These are phyloP conservation scores for Drosophila tani DNA, from an alignment of 1,140 invertebrate species.

Conservation along the genomic window DNA sequence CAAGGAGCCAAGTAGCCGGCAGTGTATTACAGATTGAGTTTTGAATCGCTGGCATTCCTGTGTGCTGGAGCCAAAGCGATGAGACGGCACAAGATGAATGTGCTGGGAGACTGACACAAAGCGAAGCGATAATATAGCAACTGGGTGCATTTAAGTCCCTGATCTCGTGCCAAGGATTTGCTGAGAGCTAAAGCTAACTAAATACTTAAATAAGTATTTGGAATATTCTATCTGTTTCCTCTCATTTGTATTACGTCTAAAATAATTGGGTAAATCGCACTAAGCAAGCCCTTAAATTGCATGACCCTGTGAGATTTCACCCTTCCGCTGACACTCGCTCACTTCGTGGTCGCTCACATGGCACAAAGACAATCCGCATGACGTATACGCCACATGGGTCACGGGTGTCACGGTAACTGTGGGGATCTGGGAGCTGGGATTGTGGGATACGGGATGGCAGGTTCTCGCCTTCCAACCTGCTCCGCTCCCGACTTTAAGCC, in stretches of 20 bases:
- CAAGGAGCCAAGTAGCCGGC: slow-evolving; percentile 29
- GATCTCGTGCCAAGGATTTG: too few relatives aligned
- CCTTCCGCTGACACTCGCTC: slow-evolving; percentile 24
- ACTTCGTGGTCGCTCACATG: slow-evolving; percentile 26
- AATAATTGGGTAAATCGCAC: not conserved
- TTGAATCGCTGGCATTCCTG: slow-evolving; percentile 54
- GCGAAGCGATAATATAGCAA: slow-evolving; percentile 16
- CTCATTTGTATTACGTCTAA: not conserved
- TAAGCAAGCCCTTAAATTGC: not conserved
- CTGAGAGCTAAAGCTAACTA: not conserved
- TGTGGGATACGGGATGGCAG: slow-evolving; percentile 10
- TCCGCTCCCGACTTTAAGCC: slow-evolving; percentile 64
- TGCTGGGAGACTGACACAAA: slow-evolving; percentile 15
- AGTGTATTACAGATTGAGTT: slow-evolving; percentile 51
- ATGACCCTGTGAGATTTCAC: not conserved
- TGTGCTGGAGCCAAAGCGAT: slow-evolving; percentile 25
- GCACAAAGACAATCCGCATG: slow-evolving; percentile 59
- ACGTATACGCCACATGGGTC: slow-evolving; percentile 60
- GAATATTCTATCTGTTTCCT: not conserved
- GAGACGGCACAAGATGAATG: slow-evolving; percentile 36
- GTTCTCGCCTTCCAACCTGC: slow-evolving; percentile 13
- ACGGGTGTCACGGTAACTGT: slow-evolving; percentile 49
- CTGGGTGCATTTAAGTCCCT: not conserved
- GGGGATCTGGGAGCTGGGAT: slow-evolving; percentile 23
- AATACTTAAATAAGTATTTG: not conserved